phyloP scores from a whole-genome alignment of 1,140 invertebrate genomes.

The Orius laevigatus region DNA sequence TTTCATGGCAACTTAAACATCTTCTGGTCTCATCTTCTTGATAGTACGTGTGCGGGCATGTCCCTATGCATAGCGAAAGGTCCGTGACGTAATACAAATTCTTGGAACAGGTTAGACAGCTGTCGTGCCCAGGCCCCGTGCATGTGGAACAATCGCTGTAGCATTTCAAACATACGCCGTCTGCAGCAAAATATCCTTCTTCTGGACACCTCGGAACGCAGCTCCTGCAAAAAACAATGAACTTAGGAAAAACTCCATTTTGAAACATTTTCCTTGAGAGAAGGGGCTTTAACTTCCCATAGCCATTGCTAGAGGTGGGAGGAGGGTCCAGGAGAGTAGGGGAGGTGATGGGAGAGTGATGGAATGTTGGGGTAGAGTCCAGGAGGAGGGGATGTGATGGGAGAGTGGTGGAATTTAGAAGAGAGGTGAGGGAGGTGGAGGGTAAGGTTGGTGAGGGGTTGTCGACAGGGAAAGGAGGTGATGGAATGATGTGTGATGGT shows the following conservation, averaged over 20 bases:
- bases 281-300: too few species aligned
- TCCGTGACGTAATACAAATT: constrained; percentile 60
- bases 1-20: constrained; percentile 60
- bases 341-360: too few species aligned
- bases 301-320: too few species aligned
- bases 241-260: neutral
- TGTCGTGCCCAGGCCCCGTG: constrained; percentile 63
- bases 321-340: too few species aligned
- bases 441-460: too few species aligned
- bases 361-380: too few species aligned
- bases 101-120: constrained; percentile 62
- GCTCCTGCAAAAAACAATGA: constrained; percentile 35
- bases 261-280: too few species aligned
- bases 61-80: constrained; percentile 61
- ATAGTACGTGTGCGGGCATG: constrained; percentile 72
- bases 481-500: too few species aligned
- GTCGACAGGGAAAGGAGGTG: too few species aligned
- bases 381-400: too few species aligned
- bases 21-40: constrained; percentile 55
- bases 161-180: constrained; percentile 60
- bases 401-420: too few species aligned
- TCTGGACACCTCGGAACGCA: constrained; percentile 66
- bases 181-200: constrained; percentile 55
- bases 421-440: too few species aligned
- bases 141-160: constrained; percentile 72